Evolutionary conservation across 2,113 vertebrate species (phyloP).

Genomic region (Theristicus caerulescens): DNA sequence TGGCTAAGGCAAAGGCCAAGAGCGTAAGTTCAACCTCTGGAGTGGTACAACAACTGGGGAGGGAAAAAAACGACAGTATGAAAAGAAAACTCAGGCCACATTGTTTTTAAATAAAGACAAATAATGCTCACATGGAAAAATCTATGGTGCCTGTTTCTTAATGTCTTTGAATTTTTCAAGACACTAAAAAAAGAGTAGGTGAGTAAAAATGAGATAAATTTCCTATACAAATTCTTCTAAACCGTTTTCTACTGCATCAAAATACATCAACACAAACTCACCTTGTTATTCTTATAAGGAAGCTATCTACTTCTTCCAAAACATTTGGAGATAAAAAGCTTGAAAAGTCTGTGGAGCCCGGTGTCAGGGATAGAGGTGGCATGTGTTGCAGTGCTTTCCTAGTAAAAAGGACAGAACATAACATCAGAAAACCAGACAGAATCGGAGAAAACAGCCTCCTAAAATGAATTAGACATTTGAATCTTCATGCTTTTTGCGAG

Average conservation of each 20-base stretch:
- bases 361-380: slow-evolving; percentile 91
- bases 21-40: slow-evolving; percentile 92
- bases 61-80: not conserved
- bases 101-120: not conserved
- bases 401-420: not conserved
- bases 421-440: not conserved
- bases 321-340: slow-evolving; percentile 94
- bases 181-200: not conserved
- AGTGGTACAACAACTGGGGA: slow-evolving; percentile 84
- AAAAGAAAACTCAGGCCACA: not conserved
- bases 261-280: slow-evolving; percentile 15
- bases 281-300: slow-evolving; percentile 94
- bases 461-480: not conserved
- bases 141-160: not conserved
- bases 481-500: not conserved
- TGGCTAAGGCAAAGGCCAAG: slow-evolving; percentile 92
- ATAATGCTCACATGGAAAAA: not conserved
- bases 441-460: not conserved
- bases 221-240: slow-evolving; percentile 46
- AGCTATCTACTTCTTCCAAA: slow-evolving; percentile 94
- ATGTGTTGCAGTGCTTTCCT: slow-evolving; percentile 97
- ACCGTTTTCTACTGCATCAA: not conserved
- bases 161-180: not conserved
- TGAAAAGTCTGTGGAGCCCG: slow-evolving; percentile 89
- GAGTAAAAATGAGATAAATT: not conserved